Evolutionary conservation across 1,140 invertebrate genomes (phyloP).

Genomic region (Brachionus plicatilis): DNA sequence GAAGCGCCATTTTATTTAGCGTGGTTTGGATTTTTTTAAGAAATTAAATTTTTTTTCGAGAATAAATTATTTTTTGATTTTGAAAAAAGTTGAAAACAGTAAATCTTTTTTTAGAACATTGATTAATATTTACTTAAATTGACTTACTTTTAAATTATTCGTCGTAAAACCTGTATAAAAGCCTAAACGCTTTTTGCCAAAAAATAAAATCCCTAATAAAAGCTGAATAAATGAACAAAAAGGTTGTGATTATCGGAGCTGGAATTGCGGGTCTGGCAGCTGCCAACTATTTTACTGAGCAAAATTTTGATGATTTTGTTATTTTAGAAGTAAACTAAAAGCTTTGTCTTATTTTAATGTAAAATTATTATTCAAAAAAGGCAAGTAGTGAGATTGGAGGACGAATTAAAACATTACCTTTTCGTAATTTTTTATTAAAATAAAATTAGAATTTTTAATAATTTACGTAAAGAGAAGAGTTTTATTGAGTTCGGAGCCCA

Average conservation of each 20-base stretch:
- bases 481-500: conserved; percentile 39
- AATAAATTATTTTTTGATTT: too few species aligned
- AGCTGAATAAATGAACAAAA: neutral
- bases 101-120: too few species aligned
- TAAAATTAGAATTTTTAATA: neutral
- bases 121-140: neutral
- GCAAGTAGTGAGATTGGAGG: conserved; percentile 48
- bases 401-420: conserved; percentile 50
- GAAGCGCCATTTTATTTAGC: too few species aligned
- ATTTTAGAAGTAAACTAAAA: conserved; percentile 49
- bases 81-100: too few species aligned
- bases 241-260: conserved; percentile 50
- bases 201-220: neutral
- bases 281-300: conserved; percentile 45
- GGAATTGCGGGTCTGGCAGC: conserved; percentile 53
- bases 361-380: neutral
- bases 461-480: neutral
- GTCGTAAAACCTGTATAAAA: neutral
- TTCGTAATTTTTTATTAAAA: conserved; percentile 44
- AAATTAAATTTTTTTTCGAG: too few species aligned
- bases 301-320: conserved; percentile 50
- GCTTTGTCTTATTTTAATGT: neutral
- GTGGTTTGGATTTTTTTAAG: too few species aligned
- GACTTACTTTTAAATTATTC: neutral
- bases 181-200: neutral